phyloP scores from a whole-genome alignment of 2,113 vertebrate species.

The Coracopsis vasa region DNA sequence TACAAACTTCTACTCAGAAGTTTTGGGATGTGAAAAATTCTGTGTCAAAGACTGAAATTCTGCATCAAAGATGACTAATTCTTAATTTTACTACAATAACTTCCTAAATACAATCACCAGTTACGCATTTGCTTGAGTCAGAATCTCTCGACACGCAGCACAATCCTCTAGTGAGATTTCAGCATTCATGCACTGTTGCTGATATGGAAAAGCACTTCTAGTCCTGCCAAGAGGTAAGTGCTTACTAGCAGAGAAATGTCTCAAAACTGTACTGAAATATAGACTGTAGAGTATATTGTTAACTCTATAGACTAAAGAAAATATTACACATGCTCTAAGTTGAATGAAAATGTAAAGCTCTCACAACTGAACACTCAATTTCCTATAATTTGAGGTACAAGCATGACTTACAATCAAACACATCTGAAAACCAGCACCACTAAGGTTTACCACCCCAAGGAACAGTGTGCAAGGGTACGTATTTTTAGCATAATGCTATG shows the following conservation, averaged over 20 bases:
- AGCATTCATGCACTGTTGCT: constrained; percentile 35
- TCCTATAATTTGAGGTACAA: not conserved
- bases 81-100: not conserved
- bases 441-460: not conserved
- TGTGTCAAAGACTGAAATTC: not conserved
- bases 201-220: constrained; percentile 12
- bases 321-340: not conserved
- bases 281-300: not conserved
- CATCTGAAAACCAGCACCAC: not conserved
- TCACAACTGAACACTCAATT: not conserved
- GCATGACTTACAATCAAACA: not conserved
- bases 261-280: not conserved
- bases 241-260: constrained; percentile 29
- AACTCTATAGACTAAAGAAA: not conserved
- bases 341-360: constrained; percentile 12
- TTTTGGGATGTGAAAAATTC: not conserved
- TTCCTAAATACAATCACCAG: not conserved
- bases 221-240: constrained; percentile 5
- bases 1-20: not conserved
- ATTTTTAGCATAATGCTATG: not conserved
- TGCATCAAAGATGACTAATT: not conserved
- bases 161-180: not conserved
- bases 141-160: not conserved
- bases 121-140: not conserved
- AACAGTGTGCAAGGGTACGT: not conserved